These are phyloP conservation scores for Prostheceraeus crozeri DNA, from an alignment of 2,888 invertebrate genomes.

Conservation along the genomic window DNA sequence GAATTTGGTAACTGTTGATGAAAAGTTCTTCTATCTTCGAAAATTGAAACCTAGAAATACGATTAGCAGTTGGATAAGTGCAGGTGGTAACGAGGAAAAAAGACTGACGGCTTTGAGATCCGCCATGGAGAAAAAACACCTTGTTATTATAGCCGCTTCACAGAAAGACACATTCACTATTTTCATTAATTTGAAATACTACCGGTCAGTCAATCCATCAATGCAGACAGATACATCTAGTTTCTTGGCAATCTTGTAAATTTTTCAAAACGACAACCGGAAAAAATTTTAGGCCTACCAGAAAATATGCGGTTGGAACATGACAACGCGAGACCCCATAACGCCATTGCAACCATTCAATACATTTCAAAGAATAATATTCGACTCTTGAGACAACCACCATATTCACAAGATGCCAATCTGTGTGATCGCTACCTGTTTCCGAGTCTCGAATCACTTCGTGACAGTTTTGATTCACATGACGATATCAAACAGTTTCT, in stretches of 20 bases:
- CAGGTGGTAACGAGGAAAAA: slow-evolving; percentile 24
- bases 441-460: slow-evolving; percentile 28
- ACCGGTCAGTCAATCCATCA: slow-evolving; percentile 15
- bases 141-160: slow-evolving; percentile 25
- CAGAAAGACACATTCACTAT: no score
- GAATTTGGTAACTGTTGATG: slow-evolving; percentile 23
- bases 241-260: no score
- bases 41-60: slow-evolving; percentile 16
- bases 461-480: slow-evolving; percentile 10
- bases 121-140: slow-evolving; percentile 16
- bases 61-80: slow-evolving; percentile 23
- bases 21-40: slow-evolving; percentile 21
- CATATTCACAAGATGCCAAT: slow-evolving; percentile 29
- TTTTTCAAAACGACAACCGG: no score
- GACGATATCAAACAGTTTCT: slow-evolving; percentile 23
- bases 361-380: slow-evolving; percentile 16
- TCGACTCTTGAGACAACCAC: slow-evolving; percentile 24
- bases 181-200: slow-evolving; percentile 26
- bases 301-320: slow-evolving; percentile 27
- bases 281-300: no score
- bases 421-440: slow-evolving; percentile 28
- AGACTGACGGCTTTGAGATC: slow-evolving; percentile 13
- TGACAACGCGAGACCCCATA: slow-evolving; percentile 32
- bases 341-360: slow-evolving; percentile 13
- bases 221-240: slow-evolving; percentile 13